Evolutionary conservation across 2,113 vertebrate genomes (phyloP).

Genomic region (Gambusia affinis): DNA sequence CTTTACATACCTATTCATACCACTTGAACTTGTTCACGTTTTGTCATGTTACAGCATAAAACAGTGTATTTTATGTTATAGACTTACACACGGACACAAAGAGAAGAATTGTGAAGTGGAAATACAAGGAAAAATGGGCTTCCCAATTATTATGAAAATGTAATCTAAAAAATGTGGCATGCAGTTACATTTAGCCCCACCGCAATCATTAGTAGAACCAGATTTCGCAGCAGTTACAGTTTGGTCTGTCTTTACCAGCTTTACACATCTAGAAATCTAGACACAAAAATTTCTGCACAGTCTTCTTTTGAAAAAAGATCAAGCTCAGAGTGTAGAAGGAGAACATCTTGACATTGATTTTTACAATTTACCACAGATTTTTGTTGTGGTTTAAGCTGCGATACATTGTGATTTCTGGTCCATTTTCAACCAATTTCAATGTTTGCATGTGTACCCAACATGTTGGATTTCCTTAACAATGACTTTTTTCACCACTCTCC

Average conservation of each 20-base stretch:
- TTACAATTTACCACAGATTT: neutral
- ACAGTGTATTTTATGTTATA: neutral
- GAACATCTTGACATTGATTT: no score
- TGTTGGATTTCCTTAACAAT: no score
- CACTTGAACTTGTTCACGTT: neutral
- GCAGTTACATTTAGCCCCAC: no score
- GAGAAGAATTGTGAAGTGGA: neutral
- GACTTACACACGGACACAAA: neutral
- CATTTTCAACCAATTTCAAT: no score
- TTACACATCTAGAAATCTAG: neutral
- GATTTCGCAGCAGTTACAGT: neutral
- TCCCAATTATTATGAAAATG: neutral
- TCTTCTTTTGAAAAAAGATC: neutral
- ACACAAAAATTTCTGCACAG: neutral
- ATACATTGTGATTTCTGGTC: no score
- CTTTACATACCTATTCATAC: neutral
- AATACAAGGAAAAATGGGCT: neutral
- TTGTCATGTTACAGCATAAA: no score
- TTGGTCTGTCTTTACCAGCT: neutral
- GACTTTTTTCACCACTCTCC: no score
- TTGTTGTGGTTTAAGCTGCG: neutral
- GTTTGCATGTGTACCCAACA: no score
- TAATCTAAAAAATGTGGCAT: no score
- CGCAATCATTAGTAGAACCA: neutral
- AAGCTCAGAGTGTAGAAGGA: no score